Conservation (phyloP, 2,888 invertebrate genomes). For the Lycocerus yunnanus region DNA sequence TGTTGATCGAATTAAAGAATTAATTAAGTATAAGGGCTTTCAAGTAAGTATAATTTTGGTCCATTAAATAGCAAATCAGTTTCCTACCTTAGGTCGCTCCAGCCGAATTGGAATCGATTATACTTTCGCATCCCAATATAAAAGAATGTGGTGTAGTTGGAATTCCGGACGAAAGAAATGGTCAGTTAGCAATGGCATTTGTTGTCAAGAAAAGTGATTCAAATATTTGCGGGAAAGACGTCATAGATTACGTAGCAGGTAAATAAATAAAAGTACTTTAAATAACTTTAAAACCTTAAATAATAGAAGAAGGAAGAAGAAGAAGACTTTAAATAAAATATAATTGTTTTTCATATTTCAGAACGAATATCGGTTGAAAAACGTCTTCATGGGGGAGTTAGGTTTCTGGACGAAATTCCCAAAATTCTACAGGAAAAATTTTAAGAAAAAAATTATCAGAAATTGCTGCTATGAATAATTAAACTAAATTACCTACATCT, state of each 20-base stretch:
- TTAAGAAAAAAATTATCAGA: constrained; percentile 50
- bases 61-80: background rate
- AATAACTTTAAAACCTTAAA: no score
- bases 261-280: background rate
- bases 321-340: no score
- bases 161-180: constrained; percentile 71
- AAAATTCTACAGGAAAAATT: constrained; percentile 59
- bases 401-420: constrained; percentile 58
- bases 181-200: constrained; percentile 79
- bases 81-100: constrained; percentile 66
- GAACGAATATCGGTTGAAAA: constrained; percentile 71
- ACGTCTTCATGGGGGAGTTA: constrained; percentile 68
- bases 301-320: no score
- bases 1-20: constrained; percentile 81
- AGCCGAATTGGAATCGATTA: constrained; percentile 83
- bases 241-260: constrained; percentile 57
- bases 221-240: constrained; percentile 55
- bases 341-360: constrained; percentile 4
- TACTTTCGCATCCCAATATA: constrained; percentile 73
- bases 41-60: background rate
- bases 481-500: no score
- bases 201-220: constrained; percentile 67
- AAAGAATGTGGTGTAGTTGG: constrained; percentile 85
- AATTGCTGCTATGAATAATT: no score
- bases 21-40: constrained; percentile 73